Conservation (phyloP, 2,888 invertebrate species). For the Aelia acuminata region DNA sequence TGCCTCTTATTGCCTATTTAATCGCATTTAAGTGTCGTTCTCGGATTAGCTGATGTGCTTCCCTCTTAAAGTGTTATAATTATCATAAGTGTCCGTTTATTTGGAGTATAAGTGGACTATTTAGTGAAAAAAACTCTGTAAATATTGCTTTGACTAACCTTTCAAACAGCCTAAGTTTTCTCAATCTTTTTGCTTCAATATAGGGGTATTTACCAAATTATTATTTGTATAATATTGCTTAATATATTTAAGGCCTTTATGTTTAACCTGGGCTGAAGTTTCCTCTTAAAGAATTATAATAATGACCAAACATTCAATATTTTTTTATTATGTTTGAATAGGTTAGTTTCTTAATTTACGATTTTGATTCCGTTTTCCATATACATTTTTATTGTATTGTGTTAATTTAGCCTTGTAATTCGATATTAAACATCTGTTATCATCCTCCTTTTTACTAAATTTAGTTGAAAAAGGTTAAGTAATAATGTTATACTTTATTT, state of each 20-base stretch:
- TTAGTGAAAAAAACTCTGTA: neutral
- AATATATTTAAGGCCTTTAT: neutral
- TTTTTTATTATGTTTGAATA: neutral
- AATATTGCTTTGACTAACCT: conserved; percentile 4
- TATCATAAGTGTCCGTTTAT: neutral
- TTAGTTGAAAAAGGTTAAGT: neutral
- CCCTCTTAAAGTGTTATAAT: neutral
- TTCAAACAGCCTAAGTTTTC: conserved; percentile 33
- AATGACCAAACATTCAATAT: neutral
- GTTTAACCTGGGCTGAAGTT: neutral
- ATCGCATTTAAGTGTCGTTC: conserved; percentile 36
- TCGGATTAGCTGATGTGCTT: neutral
- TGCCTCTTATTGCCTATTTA: conserved; percentile 52
- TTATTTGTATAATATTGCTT: neutral
- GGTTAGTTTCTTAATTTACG: neutral
- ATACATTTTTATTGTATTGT: neutral
- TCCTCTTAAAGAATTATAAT: neutral
- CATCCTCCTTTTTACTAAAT: no score
- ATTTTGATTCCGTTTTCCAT: neutral
- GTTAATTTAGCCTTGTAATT: neutral
- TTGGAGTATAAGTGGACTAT: neutral
- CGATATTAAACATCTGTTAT: no score
- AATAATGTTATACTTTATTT: neutral
- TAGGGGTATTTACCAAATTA: neutral
- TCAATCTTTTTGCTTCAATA: neutral